Evolutionary conservation across 2,888 invertebrate species (phyloP), one percentile per base, ranked within the genome.

Genomic region (Graphium colonna): DNA sequence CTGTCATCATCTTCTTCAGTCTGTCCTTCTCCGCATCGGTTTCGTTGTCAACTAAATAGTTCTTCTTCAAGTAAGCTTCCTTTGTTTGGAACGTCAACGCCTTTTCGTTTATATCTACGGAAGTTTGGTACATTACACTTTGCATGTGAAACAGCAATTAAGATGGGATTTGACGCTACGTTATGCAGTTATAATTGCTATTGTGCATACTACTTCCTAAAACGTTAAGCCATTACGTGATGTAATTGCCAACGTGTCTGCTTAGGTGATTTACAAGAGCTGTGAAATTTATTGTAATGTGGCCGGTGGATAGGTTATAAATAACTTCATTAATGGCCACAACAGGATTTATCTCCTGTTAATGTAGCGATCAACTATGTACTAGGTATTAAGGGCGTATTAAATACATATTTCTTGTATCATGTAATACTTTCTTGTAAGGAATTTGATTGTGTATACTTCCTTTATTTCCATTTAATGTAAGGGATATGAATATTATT

Each of bases 1-100:
- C 93, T 9, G 92, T 91, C 67, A 97, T 92, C 79, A 97, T 94
- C 64, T 92, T 93, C 77, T 93, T 94, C 12, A 95, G 84, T 42
- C 92, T 90, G 64, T 92, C 90, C 60, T 91, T 90, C 65, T 94
- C 93, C 56, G 90, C 90, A 39, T 92, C 91, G 2, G 92, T 93
- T 58, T 91, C 89, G 49, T 92, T 91, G 58, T 92, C 91, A n/a
- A 90, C 90, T 64, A 96, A 90, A 73, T 95, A 96, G 75, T 95
- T 96, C 65, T 95, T 94, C 78, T 95, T 95, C 49, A 96, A 80
- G 68, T 94, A 96, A 0, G 96, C 92, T 65, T 94, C 94, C 51
- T 93, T 92, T 1, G 94, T 95, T 67, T 95, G 94, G 73, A 98
- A 96, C 39, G 97, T 98, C 64, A 97, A 82, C 0, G 96, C 96